phyloP scores from a whole-genome alignment of 53 echinoderm and acorn worm genomes.

The Crossaster papposus region DNA sequence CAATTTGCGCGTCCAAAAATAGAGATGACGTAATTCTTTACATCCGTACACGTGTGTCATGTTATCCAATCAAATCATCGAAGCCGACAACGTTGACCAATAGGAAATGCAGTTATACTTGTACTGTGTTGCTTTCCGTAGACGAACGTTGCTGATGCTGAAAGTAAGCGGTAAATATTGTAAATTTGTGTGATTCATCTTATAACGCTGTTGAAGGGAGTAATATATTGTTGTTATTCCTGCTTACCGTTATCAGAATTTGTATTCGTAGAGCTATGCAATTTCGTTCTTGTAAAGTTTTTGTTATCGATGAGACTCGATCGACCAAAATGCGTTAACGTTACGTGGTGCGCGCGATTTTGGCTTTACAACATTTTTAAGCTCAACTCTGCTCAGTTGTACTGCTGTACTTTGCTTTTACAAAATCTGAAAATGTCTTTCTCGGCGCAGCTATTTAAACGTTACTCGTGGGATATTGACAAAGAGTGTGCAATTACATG shows the following conservation, averaged over 20 bases:
- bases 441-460: too few relatives aligned
- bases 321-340: neutral
- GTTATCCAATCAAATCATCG: constrained; percentile 5
- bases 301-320: neutral
- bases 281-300: neutral
- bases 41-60: constrained; percentile 16
- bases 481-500: too few relatives aligned
- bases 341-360: too few relatives aligned
- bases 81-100: constrained; percentile 20
- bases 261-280: neutral
- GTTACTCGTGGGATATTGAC: too few relatives aligned
- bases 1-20: constrained; percentile 14
- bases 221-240: neutral
- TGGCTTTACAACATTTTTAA: too few relatives aligned
- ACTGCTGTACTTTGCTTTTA: too few relatives aligned
- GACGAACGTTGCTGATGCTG: too few relatives aligned
- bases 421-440: too few relatives aligned
- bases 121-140: neutral
- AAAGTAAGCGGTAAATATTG: constrained; percentile 30
- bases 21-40: constrained; percentile 54
- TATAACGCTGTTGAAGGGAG: neutral
- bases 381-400: too few relatives aligned
- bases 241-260: neutral
- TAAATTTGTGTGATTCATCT: neutral
- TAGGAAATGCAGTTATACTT: constrained; percentile 32